Conservation (phyloP, 2,797 vertebrate genomes). For the Trichosurus vulpecula region DNA sequence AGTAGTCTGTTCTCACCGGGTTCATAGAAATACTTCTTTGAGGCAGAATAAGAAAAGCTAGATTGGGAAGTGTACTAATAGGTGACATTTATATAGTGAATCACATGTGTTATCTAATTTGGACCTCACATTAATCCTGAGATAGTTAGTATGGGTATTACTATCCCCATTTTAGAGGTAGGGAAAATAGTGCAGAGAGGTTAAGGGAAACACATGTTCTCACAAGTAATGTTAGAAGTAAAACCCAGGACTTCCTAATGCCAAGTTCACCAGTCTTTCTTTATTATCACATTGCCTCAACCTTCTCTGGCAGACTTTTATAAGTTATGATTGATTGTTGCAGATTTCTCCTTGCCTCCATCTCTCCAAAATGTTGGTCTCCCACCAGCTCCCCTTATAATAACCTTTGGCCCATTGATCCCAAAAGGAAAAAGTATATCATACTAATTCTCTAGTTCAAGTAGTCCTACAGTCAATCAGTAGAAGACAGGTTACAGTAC, state of each 20-base stretch:
- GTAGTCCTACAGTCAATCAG: neutral
- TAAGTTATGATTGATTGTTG: neutral
- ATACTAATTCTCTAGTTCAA: neutral
- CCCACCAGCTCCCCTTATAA: neutral
- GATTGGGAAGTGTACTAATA: slow-evolving; percentile 15
- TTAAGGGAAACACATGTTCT: neutral
- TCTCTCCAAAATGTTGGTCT: neutral
- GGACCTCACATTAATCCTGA: neutral
- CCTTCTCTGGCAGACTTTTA: neutral
- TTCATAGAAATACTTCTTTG: slow-evolving; percentile 57
- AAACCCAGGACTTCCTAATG: neutral
- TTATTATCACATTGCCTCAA: neutral
- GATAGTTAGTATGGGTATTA: neutral
- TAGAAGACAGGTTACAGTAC: neutral
- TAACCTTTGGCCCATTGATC: neutral
- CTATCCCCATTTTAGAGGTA: neutral
- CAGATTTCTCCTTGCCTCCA: neutral
- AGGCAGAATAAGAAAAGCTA: neutral
- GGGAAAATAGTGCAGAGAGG: neutral
- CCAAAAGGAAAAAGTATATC: neutral
- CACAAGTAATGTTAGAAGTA: neutral
- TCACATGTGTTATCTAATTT: neutral
- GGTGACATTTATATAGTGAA: neutral
- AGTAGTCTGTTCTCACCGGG: slow-evolving; percentile 64
- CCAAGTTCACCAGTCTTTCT: fast-evolving